These are phyloP conservation scores for Drosophila neocordata DNA, from an alignment of 1,140 invertebrate genomes.

Conservation along the genomic window DNA sequence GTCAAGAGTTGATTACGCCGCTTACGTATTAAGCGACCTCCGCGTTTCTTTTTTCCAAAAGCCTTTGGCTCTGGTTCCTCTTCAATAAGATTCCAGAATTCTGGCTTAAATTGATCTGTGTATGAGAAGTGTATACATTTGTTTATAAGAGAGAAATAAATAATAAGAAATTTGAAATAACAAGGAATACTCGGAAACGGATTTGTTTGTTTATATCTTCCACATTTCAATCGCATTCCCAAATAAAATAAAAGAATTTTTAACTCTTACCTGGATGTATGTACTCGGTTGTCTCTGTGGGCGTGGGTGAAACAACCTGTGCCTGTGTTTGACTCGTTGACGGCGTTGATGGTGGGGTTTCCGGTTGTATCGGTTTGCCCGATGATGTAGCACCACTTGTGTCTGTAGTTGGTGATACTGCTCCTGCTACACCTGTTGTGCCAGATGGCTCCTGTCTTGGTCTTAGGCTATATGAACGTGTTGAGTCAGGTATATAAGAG, in stretches of 20 bases:
- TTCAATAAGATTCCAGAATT: conserved; percentile 58
- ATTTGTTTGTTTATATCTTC: too few species aligned
- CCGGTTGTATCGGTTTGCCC: background rate
- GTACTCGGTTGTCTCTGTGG: conserved; percentile 50
- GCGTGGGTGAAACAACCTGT: conserved; percentile 48
- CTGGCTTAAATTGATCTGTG: conserved; percentile 49
- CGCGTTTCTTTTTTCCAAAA: conserved; percentile 37
- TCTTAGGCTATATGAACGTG: conserved; percentile 53
- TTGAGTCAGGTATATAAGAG: conserved; percentile 46
- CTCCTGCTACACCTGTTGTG: conserved; percentile 27
- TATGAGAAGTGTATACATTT: background rate
- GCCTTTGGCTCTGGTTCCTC: conserved; percentile 49
- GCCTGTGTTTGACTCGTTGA: conserved; percentile 8
- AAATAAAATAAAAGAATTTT: too few species aligned
- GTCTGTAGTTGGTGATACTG: background rate
- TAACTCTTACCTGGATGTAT: conserved; percentile 46
- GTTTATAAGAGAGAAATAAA: background rate
- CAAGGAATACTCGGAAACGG: too few species aligned
- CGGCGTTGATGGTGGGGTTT: conserved; percentile 12
- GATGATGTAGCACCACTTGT: background rate
- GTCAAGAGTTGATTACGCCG: conserved; percentile 41
- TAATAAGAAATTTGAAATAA: too few species aligned
- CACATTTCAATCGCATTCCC: too few species aligned
- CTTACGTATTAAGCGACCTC: conserved; percentile 19
- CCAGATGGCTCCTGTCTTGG: conserved; percentile 36